Base-by-base conservation (phyloP, 2,113 vertebrate genomes). In the Maccullochella peelii region DNA sequence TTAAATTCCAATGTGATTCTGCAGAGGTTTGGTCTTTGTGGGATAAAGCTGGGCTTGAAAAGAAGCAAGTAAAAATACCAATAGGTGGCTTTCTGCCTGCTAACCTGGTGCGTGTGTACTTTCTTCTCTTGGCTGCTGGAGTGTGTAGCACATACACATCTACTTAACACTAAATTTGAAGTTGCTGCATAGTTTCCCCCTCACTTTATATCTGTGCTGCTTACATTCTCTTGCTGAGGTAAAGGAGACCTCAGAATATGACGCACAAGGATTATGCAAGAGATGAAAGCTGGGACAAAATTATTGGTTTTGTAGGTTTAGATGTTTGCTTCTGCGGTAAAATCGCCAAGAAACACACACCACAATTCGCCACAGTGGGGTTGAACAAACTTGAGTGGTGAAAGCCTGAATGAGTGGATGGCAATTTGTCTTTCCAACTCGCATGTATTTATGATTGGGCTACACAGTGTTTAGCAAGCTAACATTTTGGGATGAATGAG, bases 1-100 rank as follows among this genome's bases (percentile, higher is more conserved):
- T 85, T 65, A 47, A 65, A n/a, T 66, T 86, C 38, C 16, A 63
- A 50, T 74, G 57, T 84, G 58, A 54, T 73, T 86, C 30, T 80
- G 62, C n/a, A 54, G 65, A 73, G 59, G 9, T 82, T 85, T 68
- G 42, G 42, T 65, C 74, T 70, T 61, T 57, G 71, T 75, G 59
- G 18, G 55, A 69, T 57, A n/a, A 79, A 70, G 33, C 30, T 47
- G 50, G 55, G 61, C 75, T 58, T 72, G 38, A 73, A 83, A 40
- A 83, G 25, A 71, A 76, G 55, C 20, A 67, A 74, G 49, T 52
- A 44, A 73, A 86, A 67, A 18, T 18, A 14, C 21, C 27, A 63
- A 12, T 18, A 23, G 25, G 5, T 79, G 68, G 14, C 73, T 71
- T 6, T 66, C 50, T 73, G 66, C 68, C 59, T 6, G 33, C 30